A percentile compares a stretch with the other conserved stretches of the same genome.
These are phyloP conservation scores for Drosophila rhopaloa DNA, from an alignment of 1,140 invertebrate genomes.

Conservation along the genomic window DNA sequence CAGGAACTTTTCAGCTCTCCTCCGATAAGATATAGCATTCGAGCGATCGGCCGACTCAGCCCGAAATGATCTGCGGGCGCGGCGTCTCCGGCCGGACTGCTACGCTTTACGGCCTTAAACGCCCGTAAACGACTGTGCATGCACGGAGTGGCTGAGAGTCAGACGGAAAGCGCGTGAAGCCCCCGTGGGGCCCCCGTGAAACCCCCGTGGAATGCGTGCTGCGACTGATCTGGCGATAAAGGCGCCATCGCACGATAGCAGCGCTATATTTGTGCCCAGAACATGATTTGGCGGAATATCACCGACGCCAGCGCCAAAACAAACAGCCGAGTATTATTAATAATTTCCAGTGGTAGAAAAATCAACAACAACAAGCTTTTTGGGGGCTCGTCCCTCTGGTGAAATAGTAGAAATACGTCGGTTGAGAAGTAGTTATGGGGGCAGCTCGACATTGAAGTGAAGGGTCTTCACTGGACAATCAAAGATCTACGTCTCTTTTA, in stretches of 20 bases:
- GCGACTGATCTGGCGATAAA: conserved; percentile 52
- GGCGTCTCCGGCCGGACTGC: conserved; percentile 29
- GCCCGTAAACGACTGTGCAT: conserved; percentile 47
- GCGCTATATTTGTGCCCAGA: conserved; percentile 36
- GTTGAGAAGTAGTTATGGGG: conserved; percentile 17
- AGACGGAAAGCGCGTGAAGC: conserved; percentile 38
- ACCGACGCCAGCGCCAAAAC: conserved; percentile 22
- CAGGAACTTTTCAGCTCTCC: conserved; percentile 1
- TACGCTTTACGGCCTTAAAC: conserved; percentile 28
- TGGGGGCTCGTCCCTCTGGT: conserved; percentile 78
- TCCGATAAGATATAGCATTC: conserved; percentile 43
- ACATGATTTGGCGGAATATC: conserved; percentile 37
- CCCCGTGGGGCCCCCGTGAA: conserved; percentile 67
- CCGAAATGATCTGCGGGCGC: conserved; percentile 3
- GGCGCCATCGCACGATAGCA: conserved; percentile 52
- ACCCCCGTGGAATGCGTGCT: conserved; percentile 38
- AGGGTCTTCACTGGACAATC: conserved; percentile 15
- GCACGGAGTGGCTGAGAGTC: conserved; percentile 50
- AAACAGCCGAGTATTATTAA: conserved; percentile 51
- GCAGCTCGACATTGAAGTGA: conserved; percentile 30
- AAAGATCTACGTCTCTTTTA: conserved; percentile 11
- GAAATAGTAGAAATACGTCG: conserved; percentile 55
- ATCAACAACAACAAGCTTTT: conserved; percentile 39
- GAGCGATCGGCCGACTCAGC: conserved; percentile 46
- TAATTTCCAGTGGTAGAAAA: conserved; percentile 32